Evolutionary conservation across 1,140 invertebrate species (phyloP), one percentile per base, ranked within the genome.

Genomic region (Caerostris extrusa): DNA sequence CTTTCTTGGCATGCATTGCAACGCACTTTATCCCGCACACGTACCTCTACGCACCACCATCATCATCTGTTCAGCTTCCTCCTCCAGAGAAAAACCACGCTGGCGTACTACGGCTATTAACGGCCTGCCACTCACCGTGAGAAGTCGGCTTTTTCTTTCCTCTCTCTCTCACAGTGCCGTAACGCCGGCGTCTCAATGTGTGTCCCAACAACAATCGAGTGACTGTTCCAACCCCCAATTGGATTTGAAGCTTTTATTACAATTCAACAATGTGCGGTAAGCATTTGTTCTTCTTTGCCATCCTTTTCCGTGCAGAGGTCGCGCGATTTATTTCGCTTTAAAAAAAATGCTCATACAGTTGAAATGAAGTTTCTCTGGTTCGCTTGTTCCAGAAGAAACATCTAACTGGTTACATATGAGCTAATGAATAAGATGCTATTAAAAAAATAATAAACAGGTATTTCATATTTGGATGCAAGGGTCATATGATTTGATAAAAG

Each of bases 51-150:
- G 69, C 83, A 14, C n/a, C 56, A 85, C n/a, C 83, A 19, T 86
- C 81, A 82, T 86, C 81, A 82, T 82, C 83, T 86, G 83, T 19
- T 86, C 83, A 12, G 83, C 58, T 86, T 86, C 83, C 83, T 86
- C 58, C 83, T 86, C 69, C 19, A 50, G 69, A 71, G 69, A 71
- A 71, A 34, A 86, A 86, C 55, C 83, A 86, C 83, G 83, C 83
- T 86, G 56, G 57, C 57, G 83, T 71, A 86, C 83, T 61, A 86
- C 58, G 57, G 83, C 83, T 86, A 86, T 86, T 86, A 86, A 86
- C 83, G 19, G 83, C 83, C 58, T 34, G 57, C 34, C 19, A 19
- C 17, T 64, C 83, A 14, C 19, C n/a, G 56, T 34, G 83, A 8
- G 19, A 58, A 58, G 83, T 61, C 19, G 56, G 53, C 55, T 5